Percentiles rank a stretch among this genome's conserved stretches.
These are phyloP conservation scores for Lates calcarifer DNA, from an alignment of 2,113 vertebrate genomes.

Conservation along the genomic window DNA sequence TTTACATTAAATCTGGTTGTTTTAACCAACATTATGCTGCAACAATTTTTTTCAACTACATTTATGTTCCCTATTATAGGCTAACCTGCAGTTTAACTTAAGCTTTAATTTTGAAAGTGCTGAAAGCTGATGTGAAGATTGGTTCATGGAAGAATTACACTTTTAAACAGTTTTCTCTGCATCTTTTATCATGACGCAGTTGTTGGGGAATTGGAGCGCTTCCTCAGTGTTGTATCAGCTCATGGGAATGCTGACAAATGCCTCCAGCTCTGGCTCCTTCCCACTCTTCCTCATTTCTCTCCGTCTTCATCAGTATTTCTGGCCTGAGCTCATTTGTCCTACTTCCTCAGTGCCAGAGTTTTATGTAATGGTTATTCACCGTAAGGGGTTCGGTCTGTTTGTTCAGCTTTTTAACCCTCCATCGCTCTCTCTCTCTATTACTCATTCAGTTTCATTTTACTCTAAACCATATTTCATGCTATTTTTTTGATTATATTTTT, in stretches of 20 bases:
- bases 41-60: too few relatives aligned
- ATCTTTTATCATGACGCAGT: not conserved
- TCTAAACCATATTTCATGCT: not conserved
- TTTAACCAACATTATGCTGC: too few relatives aligned
- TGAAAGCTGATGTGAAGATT: not conserved
- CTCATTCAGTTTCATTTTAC: conserved; percentile 3
- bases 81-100: too few relatives aligned
- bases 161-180: not conserved
- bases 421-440: not conserved
- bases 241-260: conserved; percentile 44
- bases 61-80: too few relatives aligned
- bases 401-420: conserved; percentile 18
- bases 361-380: conserved; percentile 52
- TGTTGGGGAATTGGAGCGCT: not conserved
- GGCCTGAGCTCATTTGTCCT: conserved; percentile 29
- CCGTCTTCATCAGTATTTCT: conserved; percentile 31
- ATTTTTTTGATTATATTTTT: not conserved
- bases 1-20: too few relatives aligned
- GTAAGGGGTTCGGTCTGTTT: conserved; percentile 17
- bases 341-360: conserved; percentile 44
- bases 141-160: not conserved
- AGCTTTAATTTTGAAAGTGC: not conserved
- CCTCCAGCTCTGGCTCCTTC: conserved; percentile 36
- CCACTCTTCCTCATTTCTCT: conserved; percentile 20
- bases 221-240: conserved; percentile 17